These are phyloP conservation scores for Thalassaphorura encarpata DNA, from an alignment of 1,140 invertebrate genomes.

Conservation along the genomic window DNA sequence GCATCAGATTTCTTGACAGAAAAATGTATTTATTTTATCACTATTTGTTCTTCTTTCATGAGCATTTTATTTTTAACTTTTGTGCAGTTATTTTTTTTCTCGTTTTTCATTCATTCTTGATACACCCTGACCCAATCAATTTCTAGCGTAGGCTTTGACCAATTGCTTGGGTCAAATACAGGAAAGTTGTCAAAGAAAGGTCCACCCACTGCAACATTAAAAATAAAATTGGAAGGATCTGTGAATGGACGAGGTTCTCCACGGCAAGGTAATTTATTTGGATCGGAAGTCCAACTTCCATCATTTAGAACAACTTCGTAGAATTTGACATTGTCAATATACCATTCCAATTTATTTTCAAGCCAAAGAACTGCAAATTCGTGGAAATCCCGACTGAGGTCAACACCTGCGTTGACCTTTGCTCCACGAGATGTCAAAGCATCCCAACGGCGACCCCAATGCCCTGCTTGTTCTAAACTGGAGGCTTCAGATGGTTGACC, in stretches of 20 bases:
- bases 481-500: slow-evolving; percentile 13
- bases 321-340: slow-evolving; percentile 22
- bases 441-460: slow-evolving; percentile 16
- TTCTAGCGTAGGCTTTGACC: slow-evolving; percentile 21
- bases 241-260: slow-evolving; percentile 1
- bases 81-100: no score
- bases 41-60: no score
- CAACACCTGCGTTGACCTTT: not conserved
- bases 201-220: slow-evolving; percentile 22
- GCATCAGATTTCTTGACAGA: no score
- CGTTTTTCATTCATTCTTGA: slow-evolving; percentile 14
- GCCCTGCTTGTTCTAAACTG: slow-evolving; percentile 13
- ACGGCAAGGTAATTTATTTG: slow-evolving; percentile 11
- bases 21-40: no score
- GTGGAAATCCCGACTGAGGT: slow-evolving; percentile 22
- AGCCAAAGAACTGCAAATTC: slow-evolving; percentile 29
- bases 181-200: slow-evolving; percentile 9
- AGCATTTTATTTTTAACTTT: no score
- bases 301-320: slow-evolving; percentile 17
- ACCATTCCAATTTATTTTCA: slow-evolving; percentile 21
- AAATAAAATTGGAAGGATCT: slow-evolving; percentile 11
- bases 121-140: slow-evolving; percentile 23
- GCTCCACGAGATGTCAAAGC: slow-evolving; percentile 12
- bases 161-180: not conserved
- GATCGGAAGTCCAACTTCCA: slow-evolving; percentile 6